These are phyloP conservation scores for Morpho achilles DNA, from an alignment of 2,888 invertebrate genomes.

Conservation along the genomic window DNA sequence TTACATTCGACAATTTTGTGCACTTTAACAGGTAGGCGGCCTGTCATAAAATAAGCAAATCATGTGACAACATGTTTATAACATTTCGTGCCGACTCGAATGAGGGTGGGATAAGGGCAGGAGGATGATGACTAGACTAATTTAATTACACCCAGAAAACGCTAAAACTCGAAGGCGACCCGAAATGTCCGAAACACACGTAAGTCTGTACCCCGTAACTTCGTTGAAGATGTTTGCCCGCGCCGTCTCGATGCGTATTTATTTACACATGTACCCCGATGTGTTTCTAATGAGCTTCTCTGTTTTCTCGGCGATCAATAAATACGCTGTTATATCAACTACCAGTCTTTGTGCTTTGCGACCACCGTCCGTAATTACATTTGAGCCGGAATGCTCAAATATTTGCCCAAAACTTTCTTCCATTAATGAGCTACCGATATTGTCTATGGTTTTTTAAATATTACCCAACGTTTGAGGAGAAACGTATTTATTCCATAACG, in stretches of 20 bases:
- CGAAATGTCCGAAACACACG: constrained; percentile 23
- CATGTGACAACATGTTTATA: too few species aligned
- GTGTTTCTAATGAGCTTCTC: constrained; percentile 70
- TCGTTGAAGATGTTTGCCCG: constrained; percentile 60
- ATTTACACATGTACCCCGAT: constrained; percentile 69
- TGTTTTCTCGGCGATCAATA: constrained; percentile 50
- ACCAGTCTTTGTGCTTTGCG: constrained; percentile 65
- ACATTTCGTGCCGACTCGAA: too few species aligned
- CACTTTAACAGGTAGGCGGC: too few species aligned
- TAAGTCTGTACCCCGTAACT: constrained; percentile 29
- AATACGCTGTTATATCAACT: constrained; percentile 65
- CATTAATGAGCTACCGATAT: constrained; percentile 75
- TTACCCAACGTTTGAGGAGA: constrained; percentile 49
- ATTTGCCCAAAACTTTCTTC: constrained; percentile 72
- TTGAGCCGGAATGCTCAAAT: constrained; percentile 64
- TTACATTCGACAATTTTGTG: too few species aligned
- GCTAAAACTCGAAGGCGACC: background rate
- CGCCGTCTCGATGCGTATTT: constrained; percentile 55
- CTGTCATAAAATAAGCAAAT: too few species aligned
- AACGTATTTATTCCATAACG: constrained; percentile 7
- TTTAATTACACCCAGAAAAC: background rate
- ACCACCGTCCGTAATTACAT: constrained; percentile 60
- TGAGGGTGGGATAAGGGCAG: too few species aligned
- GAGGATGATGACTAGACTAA: too few species aligned
- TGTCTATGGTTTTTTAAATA: constrained; percentile 51